These are phyloP conservation scores for Spinus pinus DNA, from an alignment of 2,797 vertebrate species.

Conservation along the genomic window DNA sequence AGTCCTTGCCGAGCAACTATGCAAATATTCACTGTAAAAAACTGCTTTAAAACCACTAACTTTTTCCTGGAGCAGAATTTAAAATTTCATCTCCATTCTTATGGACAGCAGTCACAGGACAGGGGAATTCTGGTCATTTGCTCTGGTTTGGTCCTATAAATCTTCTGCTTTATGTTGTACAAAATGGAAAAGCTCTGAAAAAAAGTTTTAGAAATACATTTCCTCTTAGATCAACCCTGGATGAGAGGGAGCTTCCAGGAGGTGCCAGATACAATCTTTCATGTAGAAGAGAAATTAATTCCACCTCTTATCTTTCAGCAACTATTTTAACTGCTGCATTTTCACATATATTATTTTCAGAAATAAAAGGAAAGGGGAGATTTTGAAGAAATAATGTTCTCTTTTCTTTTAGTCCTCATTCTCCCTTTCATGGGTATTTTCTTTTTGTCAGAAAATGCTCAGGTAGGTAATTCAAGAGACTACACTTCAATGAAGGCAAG, in stretches of 20 bases:
- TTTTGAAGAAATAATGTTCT: neutral
- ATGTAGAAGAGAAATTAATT: neutral
- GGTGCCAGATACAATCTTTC: neutral
- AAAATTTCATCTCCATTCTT: neutral
- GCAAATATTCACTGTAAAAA: neutral
- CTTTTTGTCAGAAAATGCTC: neutral
- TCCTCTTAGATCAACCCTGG: neutral
- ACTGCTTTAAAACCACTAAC: neutral
- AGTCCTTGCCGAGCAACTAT: neutral
- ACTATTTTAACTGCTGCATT: neutral
- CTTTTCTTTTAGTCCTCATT: neutral
- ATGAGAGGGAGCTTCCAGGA: neutral
- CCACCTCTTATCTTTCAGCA: neutral
- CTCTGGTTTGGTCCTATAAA: neutral
- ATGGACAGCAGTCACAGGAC: neutral
- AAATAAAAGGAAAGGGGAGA: neutral
- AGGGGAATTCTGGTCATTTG: neutral
- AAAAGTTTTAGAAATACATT: neutral
- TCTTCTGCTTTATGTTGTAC: neutral
- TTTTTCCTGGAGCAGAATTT: neutral
- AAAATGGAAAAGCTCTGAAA: neutral
- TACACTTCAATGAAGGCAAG: neutral
- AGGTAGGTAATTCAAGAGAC: neutral
- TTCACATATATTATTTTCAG: neutral
- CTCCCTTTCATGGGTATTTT: neutral